A percentile compares a stretch with the other conserved stretches of the same genome.
These are phyloP conservation scores for Neolamprologus variostigma DNA, from an alignment of 2,113 vertebrate genomes.

Conservation along the genomic window DNA sequence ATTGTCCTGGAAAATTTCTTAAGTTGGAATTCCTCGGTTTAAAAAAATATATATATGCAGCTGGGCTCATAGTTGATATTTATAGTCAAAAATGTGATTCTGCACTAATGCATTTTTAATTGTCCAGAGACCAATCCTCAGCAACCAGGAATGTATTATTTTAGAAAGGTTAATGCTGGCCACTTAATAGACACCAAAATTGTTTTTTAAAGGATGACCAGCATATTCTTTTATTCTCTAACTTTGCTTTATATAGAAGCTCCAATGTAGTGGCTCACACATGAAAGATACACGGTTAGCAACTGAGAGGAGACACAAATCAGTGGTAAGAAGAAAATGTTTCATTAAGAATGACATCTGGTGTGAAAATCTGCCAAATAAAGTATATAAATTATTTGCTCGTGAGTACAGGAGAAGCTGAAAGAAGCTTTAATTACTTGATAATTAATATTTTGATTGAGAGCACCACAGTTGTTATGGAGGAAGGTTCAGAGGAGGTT, in stretches of 20 bases:
- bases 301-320: background rate
- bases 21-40: background rate
- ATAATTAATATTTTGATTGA: background rate
- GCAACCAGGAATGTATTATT: background rate
- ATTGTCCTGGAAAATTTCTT: background rate
- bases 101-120: background rate
- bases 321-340: background rate
- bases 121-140: background rate
- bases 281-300: background rate
- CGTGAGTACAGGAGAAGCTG: background rate
- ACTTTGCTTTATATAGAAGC: rapidly evolving
- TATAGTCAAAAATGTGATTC: background rate
- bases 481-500: background rate
- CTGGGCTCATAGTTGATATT: background rate
- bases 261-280: background rate
- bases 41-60: too few species aligned
- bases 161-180: background rate
- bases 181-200: background rate
- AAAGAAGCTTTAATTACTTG: background rate
- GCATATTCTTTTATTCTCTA: background rate
- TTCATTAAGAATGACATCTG: background rate
- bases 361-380: background rate
- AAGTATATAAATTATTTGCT: background rate
- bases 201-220: rapidly evolving
- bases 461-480: background rate